A percentile compares a stretch with the other conserved stretches of the same genome.
Evolutionary conservation across 2,888 invertebrate genomes (phyloP).

Genomic region (Pogonocherus hispidulus): DNA sequence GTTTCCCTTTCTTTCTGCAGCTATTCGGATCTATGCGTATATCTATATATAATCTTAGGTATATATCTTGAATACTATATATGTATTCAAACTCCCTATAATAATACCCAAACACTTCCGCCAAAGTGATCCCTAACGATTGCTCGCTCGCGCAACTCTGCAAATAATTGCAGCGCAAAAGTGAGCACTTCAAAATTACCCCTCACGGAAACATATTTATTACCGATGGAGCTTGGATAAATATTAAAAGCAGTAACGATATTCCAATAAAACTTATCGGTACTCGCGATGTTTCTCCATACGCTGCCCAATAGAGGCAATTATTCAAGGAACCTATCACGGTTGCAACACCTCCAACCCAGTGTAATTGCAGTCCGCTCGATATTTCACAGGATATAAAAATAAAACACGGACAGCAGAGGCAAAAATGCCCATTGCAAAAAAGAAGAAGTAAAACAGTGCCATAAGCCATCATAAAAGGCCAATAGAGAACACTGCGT

Average conservation of each 20-base stretch:
- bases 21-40: too few relatives aligned
- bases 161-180: background rate
- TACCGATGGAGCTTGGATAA: constrained; percentile 25
- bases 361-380: constrained; percentile 23
- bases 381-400: constrained; percentile 23
- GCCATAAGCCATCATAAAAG: constrained; percentile 54
- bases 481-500: constrained; percentile 53
- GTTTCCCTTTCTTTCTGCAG: too few relatives aligned
- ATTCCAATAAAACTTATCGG: constrained; percentile 34
- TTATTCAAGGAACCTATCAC: constrained; percentile 29
- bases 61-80: too few relatives aligned
- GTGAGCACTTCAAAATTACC: constrained; percentile 1
- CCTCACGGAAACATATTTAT: constrained; percentile 11
- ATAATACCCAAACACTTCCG: too few relatives aligned
- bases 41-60: too few relatives aligned
- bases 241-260: constrained; percentile 23
- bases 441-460: constrained; percentile 35
- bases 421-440: constrained; percentile 24
- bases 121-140: too few relatives aligned
- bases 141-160: background rate
- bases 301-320: constrained; percentile 20
- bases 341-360: constrained; percentile 30
- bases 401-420: constrained; percentile 12
- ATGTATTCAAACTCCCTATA: too few relatives aligned
- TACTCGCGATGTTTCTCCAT: background rate